Evolutionary conservation across 2,888 invertebrate genomes (phyloP).

Genomic region (Diaphora mendica): DNA sequence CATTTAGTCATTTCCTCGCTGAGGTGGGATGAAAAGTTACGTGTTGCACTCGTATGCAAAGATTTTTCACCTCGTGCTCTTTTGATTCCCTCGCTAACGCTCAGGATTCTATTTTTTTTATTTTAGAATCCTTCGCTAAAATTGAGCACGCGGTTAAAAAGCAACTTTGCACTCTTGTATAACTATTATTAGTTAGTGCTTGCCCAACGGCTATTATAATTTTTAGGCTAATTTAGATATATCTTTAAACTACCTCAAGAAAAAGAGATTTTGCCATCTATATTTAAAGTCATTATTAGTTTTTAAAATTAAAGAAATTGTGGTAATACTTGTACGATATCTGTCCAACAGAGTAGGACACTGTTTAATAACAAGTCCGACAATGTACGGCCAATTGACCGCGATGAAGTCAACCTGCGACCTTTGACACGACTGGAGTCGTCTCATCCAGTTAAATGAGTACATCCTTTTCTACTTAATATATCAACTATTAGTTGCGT

Average conservation of each 20-base stretch:
- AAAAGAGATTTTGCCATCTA: not conserved
- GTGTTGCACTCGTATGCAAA: too few relatives aligned
- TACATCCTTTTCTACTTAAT: constrained; percentile 66
- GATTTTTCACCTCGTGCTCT: too few relatives aligned
- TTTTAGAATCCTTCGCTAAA: too few relatives aligned
- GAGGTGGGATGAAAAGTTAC: too few relatives aligned
- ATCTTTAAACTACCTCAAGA: not conserved
- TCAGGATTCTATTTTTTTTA: too few relatives aligned
- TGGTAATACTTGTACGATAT: not conserved
- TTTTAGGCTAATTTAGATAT: not conserved
- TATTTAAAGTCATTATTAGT: not conserved
- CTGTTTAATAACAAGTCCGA: constrained; percentile 9
- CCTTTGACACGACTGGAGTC: constrained; percentile 62
- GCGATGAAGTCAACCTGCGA: constrained; percentile 53
- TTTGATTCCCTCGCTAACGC: too few relatives aligned
- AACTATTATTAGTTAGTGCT: too few relatives aligned
- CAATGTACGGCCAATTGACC: constrained; percentile 44
- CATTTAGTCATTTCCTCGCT: too few relatives aligned
- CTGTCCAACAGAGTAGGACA: not conserved
- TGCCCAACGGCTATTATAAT: not conserved
- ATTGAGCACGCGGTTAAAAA: too few relatives aligned
- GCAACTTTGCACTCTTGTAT: too few relatives aligned
- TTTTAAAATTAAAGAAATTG: not conserved
- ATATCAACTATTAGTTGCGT: constrained; percentile 34
- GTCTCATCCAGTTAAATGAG: constrained; percentile 63